These are phyloP conservation scores for Gandaritis pyraliata DNA, from an alignment of 2,888 invertebrate genomes.

Conservation along the genomic window DNA sequence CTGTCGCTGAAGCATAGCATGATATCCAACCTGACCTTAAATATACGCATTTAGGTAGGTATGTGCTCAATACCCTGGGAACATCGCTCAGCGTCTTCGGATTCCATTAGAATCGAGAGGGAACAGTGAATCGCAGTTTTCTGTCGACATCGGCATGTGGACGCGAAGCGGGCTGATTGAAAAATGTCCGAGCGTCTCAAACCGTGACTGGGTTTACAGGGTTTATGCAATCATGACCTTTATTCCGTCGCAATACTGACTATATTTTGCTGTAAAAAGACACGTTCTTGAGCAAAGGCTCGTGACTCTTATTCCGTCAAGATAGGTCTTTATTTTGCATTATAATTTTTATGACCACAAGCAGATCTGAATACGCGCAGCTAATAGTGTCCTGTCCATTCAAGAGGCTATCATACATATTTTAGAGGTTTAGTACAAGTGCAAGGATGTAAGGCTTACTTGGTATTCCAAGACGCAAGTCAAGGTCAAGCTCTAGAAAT, in stretches of 20 bases:
- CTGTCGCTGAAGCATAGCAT: no score
- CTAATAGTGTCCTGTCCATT: no score
- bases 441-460: no score
- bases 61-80: slow-evolving; percentile 23
- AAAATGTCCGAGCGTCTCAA: slow-evolving; percentile 39
- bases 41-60: slow-evolving; percentile 17
- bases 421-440: no score
- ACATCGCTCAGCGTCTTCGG: slow-evolving; percentile 35
- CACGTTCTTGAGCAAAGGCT: background rate
- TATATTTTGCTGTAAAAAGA: background rate
- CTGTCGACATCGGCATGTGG: slow-evolving; percentile 34
- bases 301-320: background rate
- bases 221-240: background rate
- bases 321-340: background rate
- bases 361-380: no score
- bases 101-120: slow-evolving; percentile 36
- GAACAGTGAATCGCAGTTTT: slow-evolving; percentile 36
- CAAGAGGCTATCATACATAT: no score
- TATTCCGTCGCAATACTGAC: background rate
- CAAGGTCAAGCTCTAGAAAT: no score
- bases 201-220: slow-evolving; percentile 1
- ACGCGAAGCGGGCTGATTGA: slow-evolving; percentile 38
- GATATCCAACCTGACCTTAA: background rate
- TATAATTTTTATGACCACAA: no score
- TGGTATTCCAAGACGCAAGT: no score